These are phyloP conservation scores for Daphoenositta chrysoptera DNA, from an alignment of 2,113 vertebrate genomes.

Conservation along the genomic window DNA sequence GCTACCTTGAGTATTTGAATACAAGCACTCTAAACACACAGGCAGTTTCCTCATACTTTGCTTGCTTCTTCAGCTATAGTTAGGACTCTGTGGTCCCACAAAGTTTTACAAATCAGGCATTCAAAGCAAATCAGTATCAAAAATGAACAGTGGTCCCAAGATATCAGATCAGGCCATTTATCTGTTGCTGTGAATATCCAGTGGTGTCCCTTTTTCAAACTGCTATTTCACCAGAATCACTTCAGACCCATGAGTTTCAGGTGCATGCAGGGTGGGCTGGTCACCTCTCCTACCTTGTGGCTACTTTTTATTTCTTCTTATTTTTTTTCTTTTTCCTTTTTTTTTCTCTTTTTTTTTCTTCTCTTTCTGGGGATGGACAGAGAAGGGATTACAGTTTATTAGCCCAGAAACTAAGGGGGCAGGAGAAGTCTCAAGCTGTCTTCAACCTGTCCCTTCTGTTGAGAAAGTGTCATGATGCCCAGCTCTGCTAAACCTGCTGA, in stretches of 20 bases:
- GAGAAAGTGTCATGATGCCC: not conserved
- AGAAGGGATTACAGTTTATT: not conserved
- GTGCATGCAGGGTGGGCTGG: not conserved
- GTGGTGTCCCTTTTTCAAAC: not conserved
- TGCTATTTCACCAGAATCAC: not conserved
- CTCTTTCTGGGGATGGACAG: accelerated
- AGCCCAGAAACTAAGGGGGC: not conserved
- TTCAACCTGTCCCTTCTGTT: not conserved
- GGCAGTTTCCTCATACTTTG: not conserved
- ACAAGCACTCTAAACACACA: not conserved
- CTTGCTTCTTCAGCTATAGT: not conserved
- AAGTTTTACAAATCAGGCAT: not conserved
- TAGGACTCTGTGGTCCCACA: not conserved
- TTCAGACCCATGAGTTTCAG: not conserved
- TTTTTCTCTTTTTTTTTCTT: too few species aligned
- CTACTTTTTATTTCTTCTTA: too few species aligned
- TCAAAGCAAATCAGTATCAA: not conserved
- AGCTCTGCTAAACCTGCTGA: not conserved
- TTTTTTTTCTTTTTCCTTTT: not conserved
- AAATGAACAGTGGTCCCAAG: not conserved
- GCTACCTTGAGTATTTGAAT: not conserved
- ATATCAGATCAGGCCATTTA: not conserved
- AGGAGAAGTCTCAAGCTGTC: not conserved
- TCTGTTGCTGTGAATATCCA: not conserved
- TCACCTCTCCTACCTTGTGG: not conserved